These are phyloP conservation scores for Leucania comma DNA, from an alignment of 2,888 invertebrate genomes.

Conservation along the genomic window DNA sequence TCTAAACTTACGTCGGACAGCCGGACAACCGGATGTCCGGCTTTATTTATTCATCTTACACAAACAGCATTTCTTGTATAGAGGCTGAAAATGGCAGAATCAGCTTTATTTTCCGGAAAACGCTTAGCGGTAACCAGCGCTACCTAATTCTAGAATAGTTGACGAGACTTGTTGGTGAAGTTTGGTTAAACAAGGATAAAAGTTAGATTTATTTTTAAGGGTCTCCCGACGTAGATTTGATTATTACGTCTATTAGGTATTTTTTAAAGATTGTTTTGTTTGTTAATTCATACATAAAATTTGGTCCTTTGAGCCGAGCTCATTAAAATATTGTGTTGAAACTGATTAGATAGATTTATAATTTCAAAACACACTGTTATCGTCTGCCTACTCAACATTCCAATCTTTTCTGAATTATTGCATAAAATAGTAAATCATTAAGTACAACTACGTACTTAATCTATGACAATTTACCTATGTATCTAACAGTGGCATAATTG, in stretches of 20 bases:
- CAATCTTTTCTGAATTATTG: background rate
- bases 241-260: background rate
- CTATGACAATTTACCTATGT: background rate
- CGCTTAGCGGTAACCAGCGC: constrained; percentile 1
- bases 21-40: constrained; percentile 62
- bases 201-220: background rate
- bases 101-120: constrained; percentile 39
- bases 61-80: constrained; percentile 64
- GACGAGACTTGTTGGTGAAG: background rate
- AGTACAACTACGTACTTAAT: background rate
- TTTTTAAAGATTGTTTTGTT: background rate
- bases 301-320: background rate
- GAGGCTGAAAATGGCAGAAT: constrained; percentile 41
- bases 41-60: constrained; percentile 67
- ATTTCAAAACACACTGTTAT: background rate
- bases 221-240: background rate
- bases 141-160: background rate
- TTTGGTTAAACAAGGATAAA: background rate
- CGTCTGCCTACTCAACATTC: background rate
- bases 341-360: background rate
- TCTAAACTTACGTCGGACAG: constrained; percentile 62
- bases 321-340: background rate
- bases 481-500: background rate
- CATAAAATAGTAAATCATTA: background rate
- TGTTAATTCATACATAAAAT: background rate